phyloP scores from a whole-genome alignment of 2,797 vertebrate species.

The Acanthurus lineatus region DNA sequence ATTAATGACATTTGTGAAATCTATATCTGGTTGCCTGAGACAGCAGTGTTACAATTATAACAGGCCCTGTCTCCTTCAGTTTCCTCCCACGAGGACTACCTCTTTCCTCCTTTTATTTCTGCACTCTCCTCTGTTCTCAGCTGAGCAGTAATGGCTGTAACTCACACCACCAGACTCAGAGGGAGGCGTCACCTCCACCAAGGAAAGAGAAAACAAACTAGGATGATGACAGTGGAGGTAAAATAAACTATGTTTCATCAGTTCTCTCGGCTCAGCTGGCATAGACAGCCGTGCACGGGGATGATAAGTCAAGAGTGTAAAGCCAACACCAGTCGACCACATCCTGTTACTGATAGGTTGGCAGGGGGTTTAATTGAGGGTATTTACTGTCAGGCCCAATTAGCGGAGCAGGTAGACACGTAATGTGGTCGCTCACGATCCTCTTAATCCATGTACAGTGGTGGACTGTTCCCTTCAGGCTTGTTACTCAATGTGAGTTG shows the following conservation, averaged over 20 bases:
- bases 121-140: constrained; percentile 31
- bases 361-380: constrained; percentile 59
- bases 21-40: constrained; percentile 73
- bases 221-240: constrained; percentile 68
- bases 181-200: constrained; percentile 50
- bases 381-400: constrained; percentile 76
- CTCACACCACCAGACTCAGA: constrained; percentile 40
- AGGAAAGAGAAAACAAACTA: constrained; percentile 76
- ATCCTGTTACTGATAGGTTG: constrained; percentile 66
- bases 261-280: constrained; percentile 44
- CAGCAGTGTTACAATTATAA: constrained; percentile 47
- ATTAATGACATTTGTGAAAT: constrained; percentile 80
- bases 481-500: neutral
- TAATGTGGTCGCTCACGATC: constrained; percentile 36
- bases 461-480: constrained; percentile 30
- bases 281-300: constrained; percentile 41
- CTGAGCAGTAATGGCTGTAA: constrained; percentile 59
- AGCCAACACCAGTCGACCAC: constrained; percentile 61
- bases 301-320: constrained; percentile 50
- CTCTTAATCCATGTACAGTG: constrained; percentile 37
- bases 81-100: constrained; percentile 52
- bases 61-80: constrained; percentile 43
- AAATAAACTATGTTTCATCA: constrained; percentile 75
- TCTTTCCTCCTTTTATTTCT: constrained; percentile 8
- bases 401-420: constrained; percentile 47